Evolutionary conservation across 2,888 invertebrate genomes (phyloP).

Genomic region (Gryllus longicercus): DNA sequence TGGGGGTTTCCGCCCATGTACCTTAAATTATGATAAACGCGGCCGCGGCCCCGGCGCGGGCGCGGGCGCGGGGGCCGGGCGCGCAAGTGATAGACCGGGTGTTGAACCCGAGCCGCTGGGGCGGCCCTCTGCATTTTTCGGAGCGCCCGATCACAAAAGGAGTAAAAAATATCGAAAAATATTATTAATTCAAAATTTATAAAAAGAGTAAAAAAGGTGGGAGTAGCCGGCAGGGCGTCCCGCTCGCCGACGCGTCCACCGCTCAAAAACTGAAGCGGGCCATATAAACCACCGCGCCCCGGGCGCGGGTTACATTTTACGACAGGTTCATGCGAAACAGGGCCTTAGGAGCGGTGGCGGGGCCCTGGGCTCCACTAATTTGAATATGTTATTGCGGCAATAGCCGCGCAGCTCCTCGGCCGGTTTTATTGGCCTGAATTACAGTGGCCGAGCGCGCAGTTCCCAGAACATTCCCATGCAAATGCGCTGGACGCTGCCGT

Average conservation of each 20-base stretch:
- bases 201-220: slow-evolving; percentile 17
- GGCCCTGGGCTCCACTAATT: slow-evolving; percentile 21
- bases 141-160: not conserved
- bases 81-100: slow-evolving; percentile 21
- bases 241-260: not conserved
- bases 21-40: slow-evolving; percentile 23
- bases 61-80: not conserved
- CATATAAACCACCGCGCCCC: slow-evolving; percentile 18
- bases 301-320: slow-evolving; percentile 24
- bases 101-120: slow-evolving; percentile 19
- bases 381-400: slow-evolving; percentile 25
- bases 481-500: slow-evolving; percentile 19
- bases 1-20: slow-evolving; percentile 3
- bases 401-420: slow-evolving; percentile 21
- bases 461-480: slow-evolving; percentile 24
- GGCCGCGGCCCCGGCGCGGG: not conserved
- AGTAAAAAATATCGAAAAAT: slow-evolving; percentile 4
- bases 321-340: slow-evolving; percentile 22
- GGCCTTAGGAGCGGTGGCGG: slow-evolving; percentile 1
- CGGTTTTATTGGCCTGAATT: slow-evolving; percentile 26
- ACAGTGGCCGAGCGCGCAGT: slow-evolving; percentile 23
- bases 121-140: not conserved
- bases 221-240: not conserved
- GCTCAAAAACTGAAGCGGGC: slow-evolving; percentile 10
- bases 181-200: slow-evolving; percentile 11